phyloP scores from a whole-genome alignment of 2,888 invertebrate species.

The Dastarcus helophoroides region DNA sequence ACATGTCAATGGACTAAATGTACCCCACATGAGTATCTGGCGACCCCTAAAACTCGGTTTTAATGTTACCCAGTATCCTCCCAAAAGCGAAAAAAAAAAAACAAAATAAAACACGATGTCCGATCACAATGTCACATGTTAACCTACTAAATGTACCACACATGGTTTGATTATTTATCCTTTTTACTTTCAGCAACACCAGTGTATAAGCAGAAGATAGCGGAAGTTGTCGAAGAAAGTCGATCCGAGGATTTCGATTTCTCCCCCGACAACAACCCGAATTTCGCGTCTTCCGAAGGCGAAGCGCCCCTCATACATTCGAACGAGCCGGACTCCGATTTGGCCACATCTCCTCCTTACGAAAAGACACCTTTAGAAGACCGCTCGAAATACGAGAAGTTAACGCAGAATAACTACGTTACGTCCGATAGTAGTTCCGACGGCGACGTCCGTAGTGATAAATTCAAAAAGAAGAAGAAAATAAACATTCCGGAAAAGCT shows the following conservation, averaged over 20 bases:
- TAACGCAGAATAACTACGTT: slow-evolving; percentile 48
- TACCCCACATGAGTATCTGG: too few species aligned
- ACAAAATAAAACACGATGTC: too few species aligned
- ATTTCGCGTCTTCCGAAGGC: slow-evolving; percentile 29
- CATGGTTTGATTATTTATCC: not conserved
- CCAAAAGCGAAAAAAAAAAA: too few species aligned
- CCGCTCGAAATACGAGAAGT: slow-evolving; percentile 65
- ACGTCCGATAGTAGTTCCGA: slow-evolving; percentile 39
- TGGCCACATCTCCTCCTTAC: slow-evolving; percentile 40
- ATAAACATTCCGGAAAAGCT: slow-evolving; percentile 43
- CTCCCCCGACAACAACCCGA: slow-evolving; percentile 22
- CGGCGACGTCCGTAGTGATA: slow-evolving; percentile 38
- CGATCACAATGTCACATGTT: too few species aligned
- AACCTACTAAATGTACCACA: too few species aligned
- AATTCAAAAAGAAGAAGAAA: slow-evolving; percentile 30
- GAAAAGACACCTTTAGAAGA: slow-evolving; percentile 55
- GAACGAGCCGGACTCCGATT: slow-evolving; percentile 24
- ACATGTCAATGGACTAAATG: too few species aligned
- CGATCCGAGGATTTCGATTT: slow-evolving; percentile 23
- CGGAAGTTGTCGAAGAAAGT: slow-evolving; percentile 22
- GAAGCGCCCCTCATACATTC: slow-evolving; percentile 35
- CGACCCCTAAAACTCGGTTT: too few species aligned
- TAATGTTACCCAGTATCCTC: too few species aligned
- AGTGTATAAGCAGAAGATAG: slow-evolving; percentile 21
- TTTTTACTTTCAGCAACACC: slow-evolving; percentile 17